These are phyloP conservation scores for Drosophila azteca DNA, from an alignment of 1,140 invertebrate genomes.

Conservation along the genomic window DNA sequence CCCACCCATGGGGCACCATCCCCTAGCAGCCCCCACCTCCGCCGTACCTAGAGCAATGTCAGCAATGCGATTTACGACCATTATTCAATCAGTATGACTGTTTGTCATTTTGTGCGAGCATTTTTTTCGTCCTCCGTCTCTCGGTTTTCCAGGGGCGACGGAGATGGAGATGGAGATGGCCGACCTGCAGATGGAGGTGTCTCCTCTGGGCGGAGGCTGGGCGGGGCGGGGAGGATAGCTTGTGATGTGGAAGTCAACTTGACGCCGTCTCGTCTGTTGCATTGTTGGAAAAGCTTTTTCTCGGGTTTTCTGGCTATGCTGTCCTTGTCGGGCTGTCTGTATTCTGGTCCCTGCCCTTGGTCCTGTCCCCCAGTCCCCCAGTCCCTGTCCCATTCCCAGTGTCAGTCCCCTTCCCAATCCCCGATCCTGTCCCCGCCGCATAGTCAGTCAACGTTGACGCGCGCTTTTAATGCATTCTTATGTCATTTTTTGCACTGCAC, in stretches of 20 bases:
- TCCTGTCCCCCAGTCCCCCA: neutral
- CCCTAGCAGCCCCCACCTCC: conserved; percentile 7
- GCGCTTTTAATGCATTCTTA: conserved; percentile 81
- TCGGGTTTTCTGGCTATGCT: conserved; percentile 30
- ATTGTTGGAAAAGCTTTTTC: conserved; percentile 75
- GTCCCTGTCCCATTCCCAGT: neutral
- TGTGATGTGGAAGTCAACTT: conserved; percentile 68
- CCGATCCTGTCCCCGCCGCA: conserved; percentile 18
- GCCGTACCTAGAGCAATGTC: conserved; percentile 58
- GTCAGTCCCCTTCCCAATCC: neutral
- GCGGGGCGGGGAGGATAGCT: conserved; percentile 14
- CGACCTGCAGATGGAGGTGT: conserved; percentile 21
- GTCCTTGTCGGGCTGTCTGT: conserved; percentile 1
- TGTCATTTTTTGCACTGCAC: conserved; percentile 77
- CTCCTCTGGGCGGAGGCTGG: conserved; percentile 33
- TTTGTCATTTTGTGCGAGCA: conserved; percentile 78
- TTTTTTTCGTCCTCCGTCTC: conserved; percentile 20
- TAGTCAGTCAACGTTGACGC: conserved; percentile 80
- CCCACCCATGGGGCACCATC: neutral
- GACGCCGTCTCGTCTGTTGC: conserved; percentile 78
- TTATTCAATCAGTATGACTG: conserved; percentile 82
- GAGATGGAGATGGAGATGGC: neutral
- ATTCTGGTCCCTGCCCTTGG: neutral
- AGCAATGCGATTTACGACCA: conserved; percentile 81
- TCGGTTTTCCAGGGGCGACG: conserved; percentile 7